Evolutionary conservation across 1,140 invertebrate genomes (phyloP), one percentile per base, ranked within the genome.

Genomic region (Achatina immaculata): DNA sequence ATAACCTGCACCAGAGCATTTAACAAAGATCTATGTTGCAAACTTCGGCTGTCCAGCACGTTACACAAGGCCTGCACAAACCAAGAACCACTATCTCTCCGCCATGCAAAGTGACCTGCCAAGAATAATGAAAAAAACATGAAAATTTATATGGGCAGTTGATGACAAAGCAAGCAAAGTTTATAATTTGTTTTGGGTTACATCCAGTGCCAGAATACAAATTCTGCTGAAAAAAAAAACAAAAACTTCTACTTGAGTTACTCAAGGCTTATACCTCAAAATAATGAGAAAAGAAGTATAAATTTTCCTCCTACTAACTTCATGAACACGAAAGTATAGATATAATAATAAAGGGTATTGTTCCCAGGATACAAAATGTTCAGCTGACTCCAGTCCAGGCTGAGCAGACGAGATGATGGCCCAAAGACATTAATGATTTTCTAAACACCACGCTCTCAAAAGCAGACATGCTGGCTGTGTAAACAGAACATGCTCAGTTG

Each of bases 51-150:
- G 48, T 93, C 92, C 7, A 99, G 90, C 85, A 97, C 95, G 19
- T 94, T 91, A 88, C 95, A 95, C 0, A 99, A 92, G 14, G 96
- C 95, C 92, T 98, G 96, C 91, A 99, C 95, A 87, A 98, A 99
- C 97, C 97, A 99, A 0, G 97, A 98, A n/a, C 91, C 90, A 21
- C 95, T 95, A 16, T 96, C 96, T 88, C 98, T 98, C 78, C 97
- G 94, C 97, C 97, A 99, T 0, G 97, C 98, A 91, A 95, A 99
- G 90, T 94, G 95, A 81, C 96, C 96, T 96, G 84, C 16, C 43
- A 48, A 66, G 40, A 76, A 80, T 45, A 71, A 43, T 48, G 28
- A 69, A 14, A 65, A 11, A 16, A 43, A 68, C 21, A 68, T 96
- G 97, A 14, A 96, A 97, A 90, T 98, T 24, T 95, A 95, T 86